Evolutionary conservation across 1,140 invertebrate genomes (phyloP).

Genomic region (Zaprionus ornatus): DNA sequence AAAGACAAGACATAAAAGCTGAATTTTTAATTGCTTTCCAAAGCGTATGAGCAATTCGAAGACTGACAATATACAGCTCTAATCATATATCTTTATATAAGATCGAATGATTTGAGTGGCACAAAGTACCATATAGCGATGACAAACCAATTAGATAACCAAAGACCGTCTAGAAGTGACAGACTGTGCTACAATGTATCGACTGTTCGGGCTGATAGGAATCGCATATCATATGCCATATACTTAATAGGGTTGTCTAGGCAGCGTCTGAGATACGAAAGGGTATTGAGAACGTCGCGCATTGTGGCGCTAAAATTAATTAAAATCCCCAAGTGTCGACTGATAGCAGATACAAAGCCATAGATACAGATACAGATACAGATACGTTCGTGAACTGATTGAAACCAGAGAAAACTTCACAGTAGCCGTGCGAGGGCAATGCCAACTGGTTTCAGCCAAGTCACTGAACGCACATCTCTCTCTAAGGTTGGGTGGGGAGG

Average conservation of each 20-base stretch:
- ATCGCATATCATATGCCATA: background rate
- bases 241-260: background rate
- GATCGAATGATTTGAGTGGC: background rate
- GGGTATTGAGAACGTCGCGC: background rate
- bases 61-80: background rate
- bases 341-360: conserved; percentile 25
- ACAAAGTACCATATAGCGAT: background rate
- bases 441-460: conserved; percentile 57
- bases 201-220: background rate
- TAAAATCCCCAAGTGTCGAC: conserved; percentile 46
- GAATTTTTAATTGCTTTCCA: background rate
- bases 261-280: background rate
- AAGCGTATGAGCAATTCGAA: background rate
- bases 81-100: background rate
- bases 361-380: conserved; percentile 1
- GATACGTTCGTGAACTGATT: conserved; percentile 29
- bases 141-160: background rate
- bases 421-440: conserved; percentile 52
- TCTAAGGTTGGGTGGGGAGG: too few relatives aligned
- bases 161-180: background rate
- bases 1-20: background rate
- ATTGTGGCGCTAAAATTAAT: conserved; percentile 36
- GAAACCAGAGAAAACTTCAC: conserved; percentile 54
- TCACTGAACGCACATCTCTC: conserved; percentile 28
- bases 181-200: background rate